Percentiles rank a stretch among this genome's conserved stretches.
Evolutionary conservation across 2,113 vertebrate genomes (phyloP).

Genomic region (Progne subis): DNA sequence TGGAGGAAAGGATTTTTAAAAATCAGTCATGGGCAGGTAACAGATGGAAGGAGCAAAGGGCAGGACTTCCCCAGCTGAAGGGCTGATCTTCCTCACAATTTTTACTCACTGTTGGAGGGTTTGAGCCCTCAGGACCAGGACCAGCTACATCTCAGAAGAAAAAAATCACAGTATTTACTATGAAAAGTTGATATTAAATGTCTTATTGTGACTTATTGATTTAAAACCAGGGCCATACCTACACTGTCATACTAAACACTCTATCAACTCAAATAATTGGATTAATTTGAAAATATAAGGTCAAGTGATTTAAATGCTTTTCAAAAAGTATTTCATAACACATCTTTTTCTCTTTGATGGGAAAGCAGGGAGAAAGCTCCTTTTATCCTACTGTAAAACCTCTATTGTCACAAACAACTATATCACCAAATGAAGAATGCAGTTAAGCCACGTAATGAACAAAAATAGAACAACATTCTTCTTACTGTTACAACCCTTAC

Average conservation of each 20-base stretch:
- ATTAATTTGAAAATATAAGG: neutral
- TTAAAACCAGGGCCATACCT: neutral
- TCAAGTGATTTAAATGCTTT: neutral
- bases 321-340: neutral
- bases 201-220: neutral
- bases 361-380: neutral
- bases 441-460: neutral
- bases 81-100: neutral
- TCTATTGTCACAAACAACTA: neutral
- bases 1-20: neutral
- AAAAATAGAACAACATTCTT: neutral
- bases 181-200: neutral
- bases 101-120: neutral
- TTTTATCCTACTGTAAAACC: neutral
- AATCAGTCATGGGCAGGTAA: neutral
- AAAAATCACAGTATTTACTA: neutral
- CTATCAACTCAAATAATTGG: neutral
- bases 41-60: neutral
- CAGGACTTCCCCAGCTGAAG: neutral
- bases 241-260: neutral
- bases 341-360: neutral
- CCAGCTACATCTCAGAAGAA: neutral
- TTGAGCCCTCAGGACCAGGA: neutral
- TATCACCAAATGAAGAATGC: neutral
- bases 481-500: neutral